Evolutionary conservation across 2,113 vertebrate species (phyloP), one percentile per base, ranked within the genome.

Genomic region (Centropristis striata): DNA sequence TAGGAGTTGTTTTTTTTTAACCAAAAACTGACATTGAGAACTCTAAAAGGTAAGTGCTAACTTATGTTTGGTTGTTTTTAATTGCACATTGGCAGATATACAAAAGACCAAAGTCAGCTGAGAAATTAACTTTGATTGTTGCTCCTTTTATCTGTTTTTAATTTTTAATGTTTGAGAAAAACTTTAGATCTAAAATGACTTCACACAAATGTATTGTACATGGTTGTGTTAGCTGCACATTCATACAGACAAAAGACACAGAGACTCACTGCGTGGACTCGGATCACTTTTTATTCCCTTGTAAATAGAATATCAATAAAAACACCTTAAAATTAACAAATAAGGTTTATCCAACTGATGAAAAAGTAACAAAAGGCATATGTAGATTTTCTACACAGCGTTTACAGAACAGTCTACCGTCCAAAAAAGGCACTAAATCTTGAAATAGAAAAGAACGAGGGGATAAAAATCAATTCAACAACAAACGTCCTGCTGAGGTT

Each of bases 321-420:
- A 98, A 98, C 96, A 97, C 96, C 96, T 96, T 97, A 95, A 97
- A 97, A 97, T 97, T 75, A 87, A 87, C 83, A 90, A 86, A 87
- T 85, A 96, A 97, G 95, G 95, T 95, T 96, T 96, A 96, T 96
- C 96, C 95, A 93, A 91, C 90, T 88, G 90, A 93, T 92, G 90
- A 88, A 92, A 94, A 94, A 97, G 97, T 98, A 97, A 97, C 97
- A 97, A 98, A 98, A 97, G 96, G 97, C 96, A 95, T 95, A 96
- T 97, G 97, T 96, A 92, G 92, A 80, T 81, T 86, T 96, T 88
- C 97, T 97, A 98, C 96, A 98, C 95, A 96, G 95, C 96, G 90
- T 95, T 97, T 97, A 98, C 96, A 97, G 96, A 99, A 98, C 97
- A 99, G 97, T 99, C 97, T 98, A 98, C 97, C 95, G 97, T 99